A percentile compares a stretch with the other conserved stretches of the same genome.
Evolutionary conservation across 2,888 invertebrate species (phyloP).

Genomic region (Ormyrus thymus): DNA sequence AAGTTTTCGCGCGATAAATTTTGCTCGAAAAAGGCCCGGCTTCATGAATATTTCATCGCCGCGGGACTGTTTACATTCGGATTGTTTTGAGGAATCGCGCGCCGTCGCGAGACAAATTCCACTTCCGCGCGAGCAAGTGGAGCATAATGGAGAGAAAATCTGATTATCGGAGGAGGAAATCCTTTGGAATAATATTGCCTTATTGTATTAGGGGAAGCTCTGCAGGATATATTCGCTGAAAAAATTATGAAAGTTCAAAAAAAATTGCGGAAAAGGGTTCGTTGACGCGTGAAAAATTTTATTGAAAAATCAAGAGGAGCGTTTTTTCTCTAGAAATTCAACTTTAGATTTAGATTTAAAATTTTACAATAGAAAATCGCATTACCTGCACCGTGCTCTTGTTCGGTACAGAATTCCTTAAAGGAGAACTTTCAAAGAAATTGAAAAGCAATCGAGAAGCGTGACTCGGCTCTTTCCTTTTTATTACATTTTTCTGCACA

Average conservation of each 20-base stretch:
- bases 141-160: background rate
- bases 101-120: too few relatives aligned
- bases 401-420: constrained; percentile 15
- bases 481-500: background rate
- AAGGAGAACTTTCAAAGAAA: constrained; percentile 22
- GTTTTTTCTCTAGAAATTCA: too few relatives aligned
- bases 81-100: constrained; percentile 53
- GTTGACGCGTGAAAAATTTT: too few relatives aligned
- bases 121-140: constrained; percentile 6
- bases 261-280: too few relatives aligned
- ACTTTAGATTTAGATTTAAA: too few relatives aligned
- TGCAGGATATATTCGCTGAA: too few relatives aligned
- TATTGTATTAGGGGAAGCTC: too few relatives aligned
- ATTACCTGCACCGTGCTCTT: constrained; percentile 5
- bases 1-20: constrained; percentile 47
- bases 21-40: background rate
- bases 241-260: too few relatives aligned
- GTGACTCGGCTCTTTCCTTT: constrained; percentile 25
- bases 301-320: too few relatives aligned
- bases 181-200: too few relatives aligned
- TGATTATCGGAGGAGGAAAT: constrained; percentile 6
- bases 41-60: constrained; percentile 51
- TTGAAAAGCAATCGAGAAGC: constrained; percentile 44
- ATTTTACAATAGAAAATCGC: constrained; percentile 9
- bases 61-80: constrained; percentile 40